Evolutionary conservation across 35 echinoderm and acorn worm genomes (phyloP), one percentile per base, ranked within the genome.

Genomic region (Ophioderma brevispina): DNA sequence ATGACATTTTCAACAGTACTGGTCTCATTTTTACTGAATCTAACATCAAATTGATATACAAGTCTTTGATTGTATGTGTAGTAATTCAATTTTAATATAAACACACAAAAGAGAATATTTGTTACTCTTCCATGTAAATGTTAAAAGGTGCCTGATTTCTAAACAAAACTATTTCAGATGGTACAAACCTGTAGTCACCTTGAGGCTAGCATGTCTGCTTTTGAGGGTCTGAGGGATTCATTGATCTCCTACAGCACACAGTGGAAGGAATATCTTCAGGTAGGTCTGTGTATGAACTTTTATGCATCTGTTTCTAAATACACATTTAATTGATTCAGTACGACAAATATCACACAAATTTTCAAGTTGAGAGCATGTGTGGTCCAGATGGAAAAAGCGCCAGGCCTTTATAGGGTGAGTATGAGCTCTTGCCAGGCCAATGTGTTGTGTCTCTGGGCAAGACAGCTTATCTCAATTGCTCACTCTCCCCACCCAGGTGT

Each of bases 191-290:
- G 93, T 77, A 59, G 46, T 28, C 32, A 55, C 25, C 84, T 99
- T 3, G 94, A 95, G 76, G 36, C 56, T 18, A 50, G 46, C 43
- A 38, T 92, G 0, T 32, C 86, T 40, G 77, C 83, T 31, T 99
- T 91, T 80, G 31, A 78, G 31, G 94, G 94, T 50, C 87, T 99
- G 33, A 83, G 38, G 23, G 82, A 88, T 17, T 99, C 90, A 63
- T 31, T 99, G 43, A 33, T 88, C 17, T 78, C 87, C 30, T 81
- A 95, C 81, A 85, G 76, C 77, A 87, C 85, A 33, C 97, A 99
- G 35, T 99, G 97, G 97, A 77, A 85, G 64, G 97, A 99, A 78
- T 99, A 99, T 55, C 93, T 99, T 86, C 41, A 92, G 86, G 94
- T 92, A 70, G 76, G 77, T 30, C 55, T 75, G 31, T 52, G 41